phyloP scores from a whole-genome alignment of 2,888 invertebrate genomes.

The Gerris lacustris region DNA sequence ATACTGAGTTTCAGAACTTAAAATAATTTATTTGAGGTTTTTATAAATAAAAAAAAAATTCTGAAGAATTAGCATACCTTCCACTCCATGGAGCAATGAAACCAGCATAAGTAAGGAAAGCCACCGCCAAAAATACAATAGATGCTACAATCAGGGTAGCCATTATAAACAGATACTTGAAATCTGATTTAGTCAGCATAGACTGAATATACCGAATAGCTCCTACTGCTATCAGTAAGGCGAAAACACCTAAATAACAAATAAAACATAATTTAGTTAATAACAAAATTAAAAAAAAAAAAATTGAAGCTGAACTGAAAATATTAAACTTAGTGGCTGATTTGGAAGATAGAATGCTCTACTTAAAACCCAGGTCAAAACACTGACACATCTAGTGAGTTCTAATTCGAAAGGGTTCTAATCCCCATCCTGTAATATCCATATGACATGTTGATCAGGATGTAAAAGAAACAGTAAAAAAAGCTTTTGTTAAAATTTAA shows the following conservation, averaged over 20 bases:
- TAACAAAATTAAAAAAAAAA: not conserved
- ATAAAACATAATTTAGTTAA: not conserved
- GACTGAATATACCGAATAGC: conserved; percentile 75
- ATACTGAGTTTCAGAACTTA: too few relatives aligned
- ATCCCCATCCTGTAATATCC: too few relatives aligned
- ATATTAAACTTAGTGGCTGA: conserved; percentile 4
- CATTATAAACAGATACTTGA: conserved; percentile 71
- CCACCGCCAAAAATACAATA: conserved; percentile 69
- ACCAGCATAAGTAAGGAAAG: conserved; percentile 82
- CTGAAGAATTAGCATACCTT: conserved; percentile 39
- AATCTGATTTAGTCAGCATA: conserved; percentile 74
- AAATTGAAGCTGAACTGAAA: conserved; percentile 1
- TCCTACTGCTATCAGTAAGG: conserved; percentile 77
- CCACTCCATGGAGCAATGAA: conserved; percentile 95
- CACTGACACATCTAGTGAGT: too few relatives aligned
- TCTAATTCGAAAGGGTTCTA: too few relatives aligned
- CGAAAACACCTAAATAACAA: conserved; percentile 71
- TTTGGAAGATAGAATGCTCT: too few relatives aligned
- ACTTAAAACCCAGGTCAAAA: too few relatives aligned
- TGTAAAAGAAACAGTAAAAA: too few relatives aligned
- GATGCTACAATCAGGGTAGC: conserved; percentile 65
- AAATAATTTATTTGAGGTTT: too few relatives aligned
- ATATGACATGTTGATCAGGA: too few relatives aligned
- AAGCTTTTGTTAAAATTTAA: too few relatives aligned
- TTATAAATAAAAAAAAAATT: too few relatives aligned